Conservation (phyloP, 2,888 invertebrate species). For the Nebria brevicollis region DNA sequence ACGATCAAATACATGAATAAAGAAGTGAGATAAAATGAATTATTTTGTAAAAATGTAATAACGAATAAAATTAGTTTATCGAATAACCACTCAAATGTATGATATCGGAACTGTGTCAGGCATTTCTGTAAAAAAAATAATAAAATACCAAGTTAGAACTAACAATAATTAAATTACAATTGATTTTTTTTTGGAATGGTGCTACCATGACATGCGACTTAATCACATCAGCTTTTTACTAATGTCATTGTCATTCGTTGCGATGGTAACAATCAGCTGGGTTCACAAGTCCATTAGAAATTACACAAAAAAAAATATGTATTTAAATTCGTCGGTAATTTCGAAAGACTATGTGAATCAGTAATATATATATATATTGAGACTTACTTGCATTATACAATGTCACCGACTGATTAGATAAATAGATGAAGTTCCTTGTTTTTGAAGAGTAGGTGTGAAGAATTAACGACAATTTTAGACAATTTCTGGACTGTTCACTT, state of each 20-base stretch:
- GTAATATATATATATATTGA: background rate
- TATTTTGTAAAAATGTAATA: background rate
- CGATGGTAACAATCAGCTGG: background rate
- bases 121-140: background rate
- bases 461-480: background rate
- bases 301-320: background rate
- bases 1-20: background rate
- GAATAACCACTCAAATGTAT: background rate
- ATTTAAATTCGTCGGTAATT: background rate
- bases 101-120: background rate
- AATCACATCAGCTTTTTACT: background rate
- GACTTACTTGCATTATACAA: constrained; percentile 25
- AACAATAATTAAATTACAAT: background rate
- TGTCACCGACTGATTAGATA: constrained; percentile 25
- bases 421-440: background rate
- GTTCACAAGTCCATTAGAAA: background rate
- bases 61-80: background rate
- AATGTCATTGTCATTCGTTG: background rate
- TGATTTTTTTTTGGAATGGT: background rate
- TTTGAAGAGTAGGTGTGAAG: background rate
- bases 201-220: background rate
- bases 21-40: background rate
- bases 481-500: background rate
- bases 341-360: background rate
- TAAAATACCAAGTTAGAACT: background rate